Base-by-base conservation (phyloP, 2,797 vertebrate genomes). In the Rhinoraja longicauda region DNA sequence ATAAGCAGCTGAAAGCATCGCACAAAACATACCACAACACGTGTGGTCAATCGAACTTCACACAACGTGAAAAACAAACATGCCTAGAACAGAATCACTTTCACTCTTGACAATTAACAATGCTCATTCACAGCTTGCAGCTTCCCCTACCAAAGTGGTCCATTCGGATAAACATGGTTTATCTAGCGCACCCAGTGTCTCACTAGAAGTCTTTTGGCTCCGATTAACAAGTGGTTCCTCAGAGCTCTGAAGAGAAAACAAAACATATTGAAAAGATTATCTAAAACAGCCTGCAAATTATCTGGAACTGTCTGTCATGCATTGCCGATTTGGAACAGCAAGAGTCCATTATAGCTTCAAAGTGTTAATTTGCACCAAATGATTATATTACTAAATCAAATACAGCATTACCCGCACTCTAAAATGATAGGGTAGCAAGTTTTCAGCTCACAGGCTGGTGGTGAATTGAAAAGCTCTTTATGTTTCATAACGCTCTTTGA, bases 121-220 rank as follows among this genome's bases (percentile, higher is more conserved):
- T 75, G 70, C 70, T 26, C 90, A 92, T 73, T 92, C 90, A 73
- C 90, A 92, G 75, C 53, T 73, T 75, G 90, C 70, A 62, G 70
- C 45, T 24, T 92, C 90, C 90, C 90, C 90, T 92, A 92, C 90
- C 90, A 92, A 92, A 53, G 90, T 92, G 90, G 90, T 92, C 90
- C 90, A 92, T 92, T 92, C 90, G 90, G 90, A 92, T 92, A 92
- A 92, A 92, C 90, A 92, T 92, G 90, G 90, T 92, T 92, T 92
- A 75, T 92, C 70, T 73, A 92, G 90, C 67, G 67, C 45, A 73
- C 90, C 90, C 90, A 73, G 90, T 92, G 90, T 72, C 70, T 92
- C 90, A 92, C 90, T 92, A 73, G 67, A 45, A 92, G 21, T 72
- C 70, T 72, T 92, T 92, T 92, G 90, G 90, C 70, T 92, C 53